phyloP scores from a whole-genome alignment of 2,888 invertebrate species.

The Diaprepes abbreviatus region DNA sequence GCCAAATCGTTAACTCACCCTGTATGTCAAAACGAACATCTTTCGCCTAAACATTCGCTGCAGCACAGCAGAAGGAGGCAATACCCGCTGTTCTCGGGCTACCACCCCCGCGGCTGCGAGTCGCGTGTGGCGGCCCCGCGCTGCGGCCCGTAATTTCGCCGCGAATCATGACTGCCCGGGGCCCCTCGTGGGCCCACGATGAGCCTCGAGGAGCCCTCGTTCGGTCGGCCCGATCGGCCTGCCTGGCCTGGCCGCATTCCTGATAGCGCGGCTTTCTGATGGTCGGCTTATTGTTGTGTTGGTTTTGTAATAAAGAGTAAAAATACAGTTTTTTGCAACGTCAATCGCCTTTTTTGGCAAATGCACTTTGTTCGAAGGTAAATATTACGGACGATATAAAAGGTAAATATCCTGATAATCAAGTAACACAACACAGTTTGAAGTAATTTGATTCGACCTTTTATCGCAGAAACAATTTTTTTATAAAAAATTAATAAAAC shows the following conservation, averaged over 20 bases:
- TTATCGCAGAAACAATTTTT: no score
- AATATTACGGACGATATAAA: no score
- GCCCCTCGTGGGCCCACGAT: conserved; percentile 41
- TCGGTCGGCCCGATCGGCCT: conserved; percentile 1
- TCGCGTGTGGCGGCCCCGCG: conserved; percentile 61
- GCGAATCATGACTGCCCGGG: conserved; percentile 39
- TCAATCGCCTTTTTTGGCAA: no score
- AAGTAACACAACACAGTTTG: no score
- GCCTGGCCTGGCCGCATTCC: conserved; percentile 21
- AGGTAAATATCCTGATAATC: no score
- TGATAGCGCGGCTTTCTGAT: background rate
- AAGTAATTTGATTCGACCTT: no score
- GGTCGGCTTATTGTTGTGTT: conserved; percentile 4
- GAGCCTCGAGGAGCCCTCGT: conserved; percentile 13
- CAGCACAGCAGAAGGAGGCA: conserved; percentile 13
- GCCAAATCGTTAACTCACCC: no score
- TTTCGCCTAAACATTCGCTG: background rate
- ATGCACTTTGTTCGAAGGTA: no score
- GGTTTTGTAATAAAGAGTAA: background rate
- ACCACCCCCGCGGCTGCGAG: conserved; percentile 68
- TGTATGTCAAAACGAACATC: background rate
- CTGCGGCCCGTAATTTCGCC: conserved; percentile 32
- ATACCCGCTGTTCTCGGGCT: conserved; percentile 53
- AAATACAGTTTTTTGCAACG: no score
- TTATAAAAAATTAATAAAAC: no score